These are phyloP conservation scores for Argya squamiceps DNA, from an alignment of 2,797 vertebrate genomes.

Conservation along the genomic window DNA sequence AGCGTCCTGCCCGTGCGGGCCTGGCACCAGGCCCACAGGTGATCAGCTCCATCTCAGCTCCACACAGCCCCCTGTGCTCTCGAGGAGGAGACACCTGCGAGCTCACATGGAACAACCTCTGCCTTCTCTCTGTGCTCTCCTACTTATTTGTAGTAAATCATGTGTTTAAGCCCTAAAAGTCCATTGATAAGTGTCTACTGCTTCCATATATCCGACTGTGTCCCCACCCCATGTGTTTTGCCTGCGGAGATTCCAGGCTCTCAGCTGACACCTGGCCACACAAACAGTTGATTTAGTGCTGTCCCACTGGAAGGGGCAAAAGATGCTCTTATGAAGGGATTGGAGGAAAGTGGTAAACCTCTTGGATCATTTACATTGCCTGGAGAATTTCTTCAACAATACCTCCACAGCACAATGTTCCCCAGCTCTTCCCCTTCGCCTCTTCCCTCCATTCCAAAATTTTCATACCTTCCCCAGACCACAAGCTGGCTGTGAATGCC, in stretches of 20 bases:
- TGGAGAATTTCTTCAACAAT: background rate
- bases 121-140: background rate
- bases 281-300: background rate
- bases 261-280: background rate
- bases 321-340: background rate
- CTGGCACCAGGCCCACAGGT: rapidly evolving
- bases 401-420: background rate
- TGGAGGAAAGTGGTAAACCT: background rate
- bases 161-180: background rate
- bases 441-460: background rate
- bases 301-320: background rate
- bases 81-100: background rate
- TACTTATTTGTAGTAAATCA: background rate
- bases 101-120: background rate
- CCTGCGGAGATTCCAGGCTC: background rate
- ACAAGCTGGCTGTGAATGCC: background rate
- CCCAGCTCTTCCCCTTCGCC: background rate
- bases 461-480: background rate
- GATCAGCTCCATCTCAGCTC: background rate
- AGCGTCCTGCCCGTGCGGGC: background rate
- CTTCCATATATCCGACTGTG: rapidly evolving
- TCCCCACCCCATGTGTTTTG: background rate
- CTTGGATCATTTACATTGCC: background rate
- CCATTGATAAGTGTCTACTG: background rate
- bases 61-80: background rate